These are phyloP conservation scores for Oenanthe melanoleuca DNA, from an alignment of 2,113 vertebrate species.

Conservation along the genomic window DNA sequence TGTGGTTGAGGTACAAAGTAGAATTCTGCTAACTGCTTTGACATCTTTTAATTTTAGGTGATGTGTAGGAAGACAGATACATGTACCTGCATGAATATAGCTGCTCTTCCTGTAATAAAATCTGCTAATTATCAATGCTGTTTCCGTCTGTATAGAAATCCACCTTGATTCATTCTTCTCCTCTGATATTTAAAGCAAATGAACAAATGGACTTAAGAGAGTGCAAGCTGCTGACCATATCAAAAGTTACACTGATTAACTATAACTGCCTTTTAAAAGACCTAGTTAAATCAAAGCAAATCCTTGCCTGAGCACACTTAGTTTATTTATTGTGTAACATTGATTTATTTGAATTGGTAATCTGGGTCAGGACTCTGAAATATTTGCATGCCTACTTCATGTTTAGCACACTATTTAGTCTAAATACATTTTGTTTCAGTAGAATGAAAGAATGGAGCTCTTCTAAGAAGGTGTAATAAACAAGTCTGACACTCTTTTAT, in stretches of 20 bases:
- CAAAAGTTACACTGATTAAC: neutral
- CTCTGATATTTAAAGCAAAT: neutral
- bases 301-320: neutral
- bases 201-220: neutral
- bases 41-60: conserved; percentile 33
- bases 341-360: conserved; percentile 30
- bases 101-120: neutral
- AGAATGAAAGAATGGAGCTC: conserved; percentile 7
- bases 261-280: neutral
- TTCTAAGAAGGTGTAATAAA: conserved; percentile 47
- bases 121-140: neutral
- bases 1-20: neutral
- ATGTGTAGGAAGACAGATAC: neutral
- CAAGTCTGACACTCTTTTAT: conserved; percentile 24
- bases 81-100: conserved; percentile 26
- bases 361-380: conserved; percentile 15
- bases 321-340: conserved; percentile 5
- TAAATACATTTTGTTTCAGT: conserved; percentile 4
- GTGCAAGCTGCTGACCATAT: neutral
- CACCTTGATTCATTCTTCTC: neutral
- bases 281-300: conserved; percentile 2
- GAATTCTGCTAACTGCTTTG: neutral
- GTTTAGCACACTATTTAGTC: conserved; percentile 26
- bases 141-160: neutral
- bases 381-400: conserved; percentile 4